Evolutionary conservation across 2,113 vertebrate species (phyloP), one percentile per base, ranked within the genome.

Genomic region (Barbus barbus): DNA sequence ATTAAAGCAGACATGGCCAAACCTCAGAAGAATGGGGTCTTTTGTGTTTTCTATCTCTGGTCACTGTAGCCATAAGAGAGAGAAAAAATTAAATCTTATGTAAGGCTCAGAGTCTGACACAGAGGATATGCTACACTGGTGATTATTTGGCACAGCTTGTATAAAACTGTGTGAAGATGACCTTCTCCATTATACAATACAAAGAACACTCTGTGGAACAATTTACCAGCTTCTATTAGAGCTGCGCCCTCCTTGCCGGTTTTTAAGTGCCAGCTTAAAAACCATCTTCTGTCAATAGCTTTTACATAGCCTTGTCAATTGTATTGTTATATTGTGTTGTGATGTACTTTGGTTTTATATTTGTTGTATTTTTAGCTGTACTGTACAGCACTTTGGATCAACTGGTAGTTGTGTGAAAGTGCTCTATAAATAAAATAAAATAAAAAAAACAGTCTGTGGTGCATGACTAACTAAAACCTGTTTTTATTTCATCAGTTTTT

Each of bases 91-190:
- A 82, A 80, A 41, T 44, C 33, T 61, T 74, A 65, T 73, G 78
- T 84, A 61, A 77, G 6, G 44, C 77, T 26, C 76, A 86, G 28
- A 69, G 44, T 80, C 78, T 88, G 75, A 48, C 18, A 67, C 44
- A 72, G 87, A 58, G 81, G 87, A 90, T 83, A 86, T 9, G n/a
- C 73, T 67, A 84, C 9, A 85, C 80, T 90, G 86, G 65, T 82
- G 58, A 73, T 77, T 36, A 89, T 92, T 88, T 91, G 86, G 46
- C 83, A 58, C 51, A 77, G 75, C 46, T 61, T 78, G 12, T 77
- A 20, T 36, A 36, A 22, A n/a, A 36, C 9, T 58, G 56, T 58
- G 28, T 58, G 28, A 58, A 31, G 48, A 77, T 77, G 46, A 56
- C 51, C 51, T 12, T 71, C 33, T 73, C n/a, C 41, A 44, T 72